A percentile compares a stretch with the other conserved stretches of the same genome.
These are phyloP conservation scores for Drosophila demipolita DNA, from an alignment of 2,888 invertebrate genomes.

Conservation along the genomic window DNA sequence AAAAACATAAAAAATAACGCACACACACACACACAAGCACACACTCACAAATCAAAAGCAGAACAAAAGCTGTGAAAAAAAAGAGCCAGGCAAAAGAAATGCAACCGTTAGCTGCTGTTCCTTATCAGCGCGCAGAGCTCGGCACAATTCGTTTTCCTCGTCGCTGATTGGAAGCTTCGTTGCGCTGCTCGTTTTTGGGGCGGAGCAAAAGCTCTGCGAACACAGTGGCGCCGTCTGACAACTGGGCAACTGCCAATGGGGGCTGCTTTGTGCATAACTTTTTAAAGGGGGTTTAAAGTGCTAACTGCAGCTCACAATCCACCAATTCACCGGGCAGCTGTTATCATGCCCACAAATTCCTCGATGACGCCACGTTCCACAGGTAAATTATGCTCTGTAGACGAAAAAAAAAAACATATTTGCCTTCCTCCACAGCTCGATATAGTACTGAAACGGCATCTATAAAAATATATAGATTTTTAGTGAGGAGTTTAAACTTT, in stretches of 20 bases:
- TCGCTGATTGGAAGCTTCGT: constrained; percentile 74
- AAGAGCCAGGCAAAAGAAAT: constrained; percentile 43
- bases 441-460: constrained; percentile 86
- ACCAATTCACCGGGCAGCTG: constrained; percentile 84
- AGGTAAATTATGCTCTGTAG: constrained; percentile 87
- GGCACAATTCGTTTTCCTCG: constrained; percentile 61
- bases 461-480: constrained; percentile 85
- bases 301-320: constrained; percentile 48
- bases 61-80: constrained; percentile 30
- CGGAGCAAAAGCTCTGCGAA: constrained; percentile 69
- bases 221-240: constrained; percentile 60
- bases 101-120: constrained; percentile 55
- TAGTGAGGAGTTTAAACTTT: constrained; percentile 84
- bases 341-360: constrained; percentile 86
- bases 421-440: constrained; percentile 88
- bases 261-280: constrained; percentile 29
- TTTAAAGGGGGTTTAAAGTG: constrained; percentile 7
- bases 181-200: constrained; percentile 67
- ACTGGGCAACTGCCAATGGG: constrained; percentile 33
- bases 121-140: constrained; percentile 51
- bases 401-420: constrained; percentile 87
- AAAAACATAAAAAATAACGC: constrained; percentile 12
- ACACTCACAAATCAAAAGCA: constrained; percentile 9
- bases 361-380: constrained; percentile 87
- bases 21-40: not conserved